These are phyloP conservation scores for Microvelia longipes DNA, from an alignment of 1,140 invertebrate genomes.

Conservation along the genomic window DNA sequence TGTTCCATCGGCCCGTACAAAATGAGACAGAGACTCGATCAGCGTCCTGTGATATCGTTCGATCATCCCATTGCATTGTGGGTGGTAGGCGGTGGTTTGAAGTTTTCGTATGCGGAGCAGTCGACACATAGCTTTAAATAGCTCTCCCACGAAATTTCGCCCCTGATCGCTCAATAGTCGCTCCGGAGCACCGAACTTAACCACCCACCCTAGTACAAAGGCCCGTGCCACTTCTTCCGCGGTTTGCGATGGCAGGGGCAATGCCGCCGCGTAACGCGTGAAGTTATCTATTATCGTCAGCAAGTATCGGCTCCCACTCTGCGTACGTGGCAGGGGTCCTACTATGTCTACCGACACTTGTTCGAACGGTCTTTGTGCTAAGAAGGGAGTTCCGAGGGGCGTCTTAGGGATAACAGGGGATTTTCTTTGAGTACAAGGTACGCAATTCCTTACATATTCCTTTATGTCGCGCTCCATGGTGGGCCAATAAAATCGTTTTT, in stretches of 20 bases:
- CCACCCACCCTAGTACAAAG: constrained; percentile 26
- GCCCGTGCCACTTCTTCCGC: constrained; percentile 26
- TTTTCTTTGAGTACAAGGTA: constrained; percentile 17
- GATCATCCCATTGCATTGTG: constrained; percentile 27
- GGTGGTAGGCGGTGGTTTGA: constrained; percentile 23
- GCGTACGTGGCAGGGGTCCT: background rate
- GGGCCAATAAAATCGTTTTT: constrained; percentile 16
- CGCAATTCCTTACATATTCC: constrained; percentile 14
- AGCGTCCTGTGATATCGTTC: constrained; percentile 26
- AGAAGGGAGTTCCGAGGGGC: constrained; percentile 1
- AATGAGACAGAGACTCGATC: constrained; percentile 26
- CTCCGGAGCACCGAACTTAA: constrained; percentile 27
- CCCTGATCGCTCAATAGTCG: constrained; percentile 28
- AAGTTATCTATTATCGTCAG: constrained; percentile 8
- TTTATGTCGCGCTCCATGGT: constrained; percentile 16
- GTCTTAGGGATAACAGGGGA: constrained; percentile 9
- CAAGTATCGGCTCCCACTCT: background rate
- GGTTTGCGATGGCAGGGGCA: constrained; percentile 25
- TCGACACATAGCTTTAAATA: constrained; percentile 22
- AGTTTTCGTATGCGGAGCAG: constrained; percentile 24
- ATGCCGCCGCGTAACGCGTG: constrained; percentile 16
- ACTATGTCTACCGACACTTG: constrained; percentile 9
- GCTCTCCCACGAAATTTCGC: constrained; percentile 25
- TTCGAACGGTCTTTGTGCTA: background rate
- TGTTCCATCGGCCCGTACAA: constrained; percentile 17